Evolutionary conservation across 2,113 vertebrate genomes (phyloP), one percentile per base, ranked within the genome.

Genomic region (Sigmodon hispidus): DNA sequence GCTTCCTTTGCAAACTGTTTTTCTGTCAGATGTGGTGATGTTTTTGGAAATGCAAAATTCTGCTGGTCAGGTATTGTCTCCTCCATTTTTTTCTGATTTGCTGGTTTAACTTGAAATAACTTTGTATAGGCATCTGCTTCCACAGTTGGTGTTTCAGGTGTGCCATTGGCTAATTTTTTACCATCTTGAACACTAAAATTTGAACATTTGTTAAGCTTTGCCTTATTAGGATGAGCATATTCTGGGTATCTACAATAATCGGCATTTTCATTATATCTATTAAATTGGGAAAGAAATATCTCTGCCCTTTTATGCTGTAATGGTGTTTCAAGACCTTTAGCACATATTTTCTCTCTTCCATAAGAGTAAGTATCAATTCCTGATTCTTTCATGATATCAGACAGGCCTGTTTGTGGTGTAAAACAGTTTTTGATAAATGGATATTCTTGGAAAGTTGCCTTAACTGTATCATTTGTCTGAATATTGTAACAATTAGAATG

Each of bases 31-130:
- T 98, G 97, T 94, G 97, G 96, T 72, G 93, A 95, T 70, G 94
- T 95, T 96, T 98, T 98, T 90, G 97, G 94, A 98, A 98, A 98
- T 8, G 96, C 50, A 73, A 99, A 98, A 96, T 97, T 98, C 13
- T 98, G 98, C 84, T 98, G 98, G 87, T 98, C 98, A 91, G 98
- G 94, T 89, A 98, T 91, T 48, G 96, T 92, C 93, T 98, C 98
- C 73, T 99, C 98, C 95, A 96, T 97, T 98, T 98, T 98, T 90
- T 98, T 99, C 96, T 98, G 98, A 96, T 94, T 96, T 97, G 97
- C 95, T 97, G 98, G 97, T 96, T 98, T 98, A 93, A 97, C 97
- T 85, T 98, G 98, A 97, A 98, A 98, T 96, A 98, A 97, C 85
- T 98, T 98, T 89, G 93, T 94, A 17, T 98, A 98, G 26, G 97